Percentiles rank a stretch among this genome's conserved stretches.
These are phyloP conservation scores for Salmo trutta DNA, from an alignment of 2,797 vertebrate species.

Conservation along the genomic window DNA sequence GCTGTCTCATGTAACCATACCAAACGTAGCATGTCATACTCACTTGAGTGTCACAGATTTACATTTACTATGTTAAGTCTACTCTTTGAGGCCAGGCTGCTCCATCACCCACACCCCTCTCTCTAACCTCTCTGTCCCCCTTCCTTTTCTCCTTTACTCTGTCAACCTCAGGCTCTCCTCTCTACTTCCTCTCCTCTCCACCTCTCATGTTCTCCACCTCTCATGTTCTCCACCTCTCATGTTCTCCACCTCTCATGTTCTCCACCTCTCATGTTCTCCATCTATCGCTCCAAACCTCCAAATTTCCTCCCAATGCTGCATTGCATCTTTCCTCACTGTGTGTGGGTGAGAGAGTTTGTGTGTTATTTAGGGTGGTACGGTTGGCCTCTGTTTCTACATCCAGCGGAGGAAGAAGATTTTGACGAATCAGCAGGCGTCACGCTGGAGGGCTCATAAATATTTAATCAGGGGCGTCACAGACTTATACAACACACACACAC, in stretches of 20 bases:
- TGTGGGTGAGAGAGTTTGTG: too few relatives aligned
- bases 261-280: slow-evolving; percentile 22
- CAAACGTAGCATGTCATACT: too few relatives aligned
- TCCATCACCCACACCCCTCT: background rate
- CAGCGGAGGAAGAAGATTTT: slow-evolving; percentile 1
- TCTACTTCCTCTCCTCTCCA: background rate
- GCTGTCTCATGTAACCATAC: too few relatives aligned
- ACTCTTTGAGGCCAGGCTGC: too few relatives aligned
- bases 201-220: slow-evolving; percentile 26
- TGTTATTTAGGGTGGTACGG: too few relatives aligned
- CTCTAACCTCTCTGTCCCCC: background rate
- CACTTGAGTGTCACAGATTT: too few relatives aligned
- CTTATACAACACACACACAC: background rate
- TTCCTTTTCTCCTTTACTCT: background rate
- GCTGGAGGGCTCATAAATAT: slow-evolving; percentile 23
- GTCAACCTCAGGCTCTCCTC: too few relatives aligned
- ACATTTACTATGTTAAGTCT: too few relatives aligned
- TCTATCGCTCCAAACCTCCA: slow-evolving; percentile 13
- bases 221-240: background rate
- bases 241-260: too few relatives aligned
- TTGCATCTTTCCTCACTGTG: background rate
- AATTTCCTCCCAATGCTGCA: background rate
- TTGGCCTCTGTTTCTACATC: too few relatives aligned
- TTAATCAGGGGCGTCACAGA: slow-evolving; percentile 13
- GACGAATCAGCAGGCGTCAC: slow-evolving; percentile 18